A percentile compares a stretch with the other conserved stretches of the same genome.
phyloP scores from a whole-genome alignment of 1,140 invertebrate genomes.

The Sitodiplosis mosellana region DNA sequence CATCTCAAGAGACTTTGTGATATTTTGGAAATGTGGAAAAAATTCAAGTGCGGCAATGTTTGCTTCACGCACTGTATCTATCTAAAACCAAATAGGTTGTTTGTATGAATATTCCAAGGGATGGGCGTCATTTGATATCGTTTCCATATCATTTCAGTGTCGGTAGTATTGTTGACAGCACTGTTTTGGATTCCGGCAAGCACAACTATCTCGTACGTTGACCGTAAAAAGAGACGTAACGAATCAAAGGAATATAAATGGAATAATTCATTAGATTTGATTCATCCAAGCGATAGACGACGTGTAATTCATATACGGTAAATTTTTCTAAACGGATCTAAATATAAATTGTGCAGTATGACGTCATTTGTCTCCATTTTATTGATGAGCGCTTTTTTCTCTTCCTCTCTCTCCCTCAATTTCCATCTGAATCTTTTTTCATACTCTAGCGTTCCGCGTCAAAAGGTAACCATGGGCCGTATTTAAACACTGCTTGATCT shows the following conservation, averaged over 20 bases:
- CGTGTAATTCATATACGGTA: conserved; percentile 38
- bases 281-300: conserved; percentile 37
- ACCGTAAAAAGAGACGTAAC: conserved; percentile 39
- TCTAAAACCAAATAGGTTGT: too few species aligned
- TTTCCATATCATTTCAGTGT: too few species aligned
- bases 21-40: too few species aligned
- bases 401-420: conserved; percentile 2
- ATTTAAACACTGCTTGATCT: background rate
- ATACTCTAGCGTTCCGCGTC: conserved; percentile 21
- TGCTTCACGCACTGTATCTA: too few species aligned
- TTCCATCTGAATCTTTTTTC: conserved; percentile 1
- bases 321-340: background rate
- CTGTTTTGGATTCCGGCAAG: conserved; percentile 85
- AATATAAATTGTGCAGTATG: background rate
- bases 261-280: conserved; percentile 37
- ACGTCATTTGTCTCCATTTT: background rate
- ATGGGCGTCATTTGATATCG: too few species aligned
- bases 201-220: conserved; percentile 64
- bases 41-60: too few species aligned
- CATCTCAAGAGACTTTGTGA: too few species aligned
- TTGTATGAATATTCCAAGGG: too few species aligned
- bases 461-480: conserved; percentile 20
- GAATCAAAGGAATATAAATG: conserved; percentile 36
- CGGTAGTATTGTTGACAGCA: conserved; percentile 71
- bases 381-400: background rate